Evolutionary conservation across 2,113 vertebrate species (phyloP), one percentile per base, ranked within the genome.

Genomic region (Gulo gulo): DNA sequence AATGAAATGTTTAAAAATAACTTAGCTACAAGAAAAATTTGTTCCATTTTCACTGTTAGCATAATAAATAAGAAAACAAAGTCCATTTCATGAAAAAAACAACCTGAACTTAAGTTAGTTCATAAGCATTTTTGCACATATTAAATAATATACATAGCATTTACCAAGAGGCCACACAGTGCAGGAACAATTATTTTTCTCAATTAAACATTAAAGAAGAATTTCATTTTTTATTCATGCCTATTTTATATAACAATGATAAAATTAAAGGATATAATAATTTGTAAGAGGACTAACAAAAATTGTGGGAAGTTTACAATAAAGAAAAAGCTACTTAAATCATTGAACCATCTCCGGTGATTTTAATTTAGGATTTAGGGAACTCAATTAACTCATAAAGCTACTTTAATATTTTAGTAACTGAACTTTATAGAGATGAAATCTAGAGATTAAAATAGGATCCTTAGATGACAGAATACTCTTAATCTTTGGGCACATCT

Each of bases 201-300:
- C 9, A 96, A 63, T 94, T 95, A 96, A 96, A 93, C 16, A 84
- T 87, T 94, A 88, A 95, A 69, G 18, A 4, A 76, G 4, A 87
- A 36, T 29, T 96, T 95, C 42, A 94, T 74, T 88, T 94, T 82
- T 91, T 96, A 91, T 93, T 95, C 47, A 88, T 97, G 18, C 29
- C 18, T 92, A 78, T 86, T 95, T 81, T 90, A 83, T 50, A 79
- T 59, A 80, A 89, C 47, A 55, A 89, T 89, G 34, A 88, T 91
- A 71, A 94, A 91, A 94, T 91, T 95, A 79, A 71, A 90, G 34
- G 5, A 42, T 67, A 12, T 29, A 67, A 91, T 55, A 73, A 74
- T 94, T 84, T 94, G 0, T 80, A 88, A 79, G 20, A 87, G 3
- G 13, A 52, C 14, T 90, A 73, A 90, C 50, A 83, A 39, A 76